These are phyloP conservation scores for Benthosema pterotum DNA, from an alignment of 2,797 vertebrate species.

Conservation along the genomic window DNA sequence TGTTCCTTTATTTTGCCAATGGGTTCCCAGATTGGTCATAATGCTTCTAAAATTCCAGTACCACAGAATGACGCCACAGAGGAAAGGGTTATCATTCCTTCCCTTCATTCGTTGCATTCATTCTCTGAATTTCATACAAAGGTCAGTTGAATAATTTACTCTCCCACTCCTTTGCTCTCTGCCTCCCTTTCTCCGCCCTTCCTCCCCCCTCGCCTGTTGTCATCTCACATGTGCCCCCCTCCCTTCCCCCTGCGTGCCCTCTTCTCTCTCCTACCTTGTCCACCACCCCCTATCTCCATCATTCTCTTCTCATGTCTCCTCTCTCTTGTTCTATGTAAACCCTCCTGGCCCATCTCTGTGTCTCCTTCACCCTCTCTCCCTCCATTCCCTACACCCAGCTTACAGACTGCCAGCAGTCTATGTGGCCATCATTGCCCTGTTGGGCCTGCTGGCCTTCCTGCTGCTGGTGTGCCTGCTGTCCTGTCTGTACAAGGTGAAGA, in stretches of 20 bases:
- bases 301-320: neutral
- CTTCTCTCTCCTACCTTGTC: neutral
- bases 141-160: slow-evolving; percentile 44
- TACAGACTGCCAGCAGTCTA: slow-evolving; percentile 76
- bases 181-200: neutral
- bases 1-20: too few relatives aligned
- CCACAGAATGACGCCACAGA: neutral
- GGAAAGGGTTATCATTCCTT: slow-evolving; percentile 8
- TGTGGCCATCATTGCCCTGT: slow-evolving; percentile 79
- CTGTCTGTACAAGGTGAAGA: slow-evolving; percentile 82
- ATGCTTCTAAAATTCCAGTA: neutral
- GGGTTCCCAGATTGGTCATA: neutral
- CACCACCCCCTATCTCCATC: neutral
- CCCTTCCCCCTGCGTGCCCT: neutral
- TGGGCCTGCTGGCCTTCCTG: slow-evolving; percentile 79
- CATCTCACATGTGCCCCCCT: neutral
- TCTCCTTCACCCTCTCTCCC: slow-evolving; percentile 9
- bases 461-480: slow-evolving; percentile 82
- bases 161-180: slow-evolving; percentile 22
- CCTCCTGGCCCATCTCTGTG: neutral
- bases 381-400: slow-evolving; percentile 51
- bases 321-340: neutral
- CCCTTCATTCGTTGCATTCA: slow-evolving; percentile 19
- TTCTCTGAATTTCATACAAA: slow-evolving; percentile 37
- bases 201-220: neutral